Percentiles rank a stretch among this genome's conserved stretches.
phyloP scores from a whole-genome alignment of 2,888 invertebrate species.

The Craniophora ligustri region DNA sequence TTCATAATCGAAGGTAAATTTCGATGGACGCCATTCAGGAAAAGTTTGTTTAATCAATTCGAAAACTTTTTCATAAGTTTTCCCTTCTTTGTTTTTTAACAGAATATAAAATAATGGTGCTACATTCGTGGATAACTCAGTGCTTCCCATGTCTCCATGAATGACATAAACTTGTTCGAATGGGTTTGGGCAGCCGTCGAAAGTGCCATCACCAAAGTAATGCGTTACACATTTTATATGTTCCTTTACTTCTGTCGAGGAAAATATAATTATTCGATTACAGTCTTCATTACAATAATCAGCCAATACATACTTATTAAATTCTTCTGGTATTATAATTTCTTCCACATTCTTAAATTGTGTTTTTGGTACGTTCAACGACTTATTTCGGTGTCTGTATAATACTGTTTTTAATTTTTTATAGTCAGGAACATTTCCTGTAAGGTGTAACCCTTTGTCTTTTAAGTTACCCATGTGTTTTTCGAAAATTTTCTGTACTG shows the following conservation, averaged over 20 bases:
- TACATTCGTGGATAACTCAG: conserved; percentile 12
- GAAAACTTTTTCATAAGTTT: conserved; percentile 11
- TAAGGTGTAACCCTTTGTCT: conserved; percentile 2
- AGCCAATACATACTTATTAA: not conserved
- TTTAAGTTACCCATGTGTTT: not conserved
- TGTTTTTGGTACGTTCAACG: not conserved
- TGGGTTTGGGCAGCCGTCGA: conserved; percentile 12
- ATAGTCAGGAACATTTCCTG: conserved; percentile 5
- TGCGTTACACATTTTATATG: not conserved
- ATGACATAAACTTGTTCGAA: conserved; percentile 7
- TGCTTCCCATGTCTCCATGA: conserved; percentile 10
- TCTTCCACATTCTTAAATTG: not conserved
- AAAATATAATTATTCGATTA: not conserved
- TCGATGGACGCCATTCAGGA: conserved; percentile 11
- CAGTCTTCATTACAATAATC: too few species aligned
- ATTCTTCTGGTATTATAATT: not conserved
- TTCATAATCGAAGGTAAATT: conserved; percentile 14
- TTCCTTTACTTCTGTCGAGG: not conserved
- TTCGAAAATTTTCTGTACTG: conserved; percentile 2
- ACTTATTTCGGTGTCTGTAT: not conserved
- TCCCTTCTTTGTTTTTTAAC: conserved; percentile 10
- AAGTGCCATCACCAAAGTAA: conserved; percentile 6
- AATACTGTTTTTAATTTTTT: not conserved
- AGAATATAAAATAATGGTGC: conserved; percentile 16
- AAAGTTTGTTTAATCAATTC: conserved; percentile 8